phyloP scores from a whole-genome alignment of 2,888 invertebrate genomes.

The Holacanthella duospinosa region DNA sequence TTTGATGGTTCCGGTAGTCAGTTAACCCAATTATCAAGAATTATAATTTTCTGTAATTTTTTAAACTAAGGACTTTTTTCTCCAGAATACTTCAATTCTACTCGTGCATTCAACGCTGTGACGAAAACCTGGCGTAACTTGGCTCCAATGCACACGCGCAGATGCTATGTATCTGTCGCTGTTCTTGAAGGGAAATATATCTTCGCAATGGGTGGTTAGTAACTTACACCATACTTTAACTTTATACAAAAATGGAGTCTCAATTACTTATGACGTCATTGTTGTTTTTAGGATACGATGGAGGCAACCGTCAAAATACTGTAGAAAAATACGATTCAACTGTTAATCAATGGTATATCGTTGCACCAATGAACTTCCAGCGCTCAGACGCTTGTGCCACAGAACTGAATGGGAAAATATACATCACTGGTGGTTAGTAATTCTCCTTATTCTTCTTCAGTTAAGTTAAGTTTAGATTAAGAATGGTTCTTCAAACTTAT shows the following conservation, averaged over 20 bases:
- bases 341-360: conserved; percentile 69
- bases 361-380: conserved; percentile 77
- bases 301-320: conserved; percentile 71
- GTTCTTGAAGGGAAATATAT: conserved; percentile 59
- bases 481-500: neutral
- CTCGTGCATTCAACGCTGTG: conserved; percentile 76
- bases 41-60: neutral
- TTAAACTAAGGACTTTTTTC: neutral
- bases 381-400: conserved; percentile 81
- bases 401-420: conserved; percentile 56
- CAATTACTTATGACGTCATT: neutral
- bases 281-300: conserved; percentile 57
- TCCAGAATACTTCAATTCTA: conserved; percentile 70
- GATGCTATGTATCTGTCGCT: conserved; percentile 75
- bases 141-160: conserved; percentile 76
- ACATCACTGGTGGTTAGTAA: neutral
- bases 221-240: neutral
- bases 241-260: no score
- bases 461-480: neutral
- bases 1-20: conserved; percentile 61
- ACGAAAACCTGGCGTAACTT: conserved; percentile 72
- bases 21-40: no score
- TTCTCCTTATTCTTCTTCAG: no score
- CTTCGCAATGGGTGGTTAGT: conserved; percentile 62
- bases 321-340: conserved; percentile 70